Evolutionary conservation across 2,888 invertebrate genomes (phyloP).

Genomic region (Acrobeloides nanus): DNA sequence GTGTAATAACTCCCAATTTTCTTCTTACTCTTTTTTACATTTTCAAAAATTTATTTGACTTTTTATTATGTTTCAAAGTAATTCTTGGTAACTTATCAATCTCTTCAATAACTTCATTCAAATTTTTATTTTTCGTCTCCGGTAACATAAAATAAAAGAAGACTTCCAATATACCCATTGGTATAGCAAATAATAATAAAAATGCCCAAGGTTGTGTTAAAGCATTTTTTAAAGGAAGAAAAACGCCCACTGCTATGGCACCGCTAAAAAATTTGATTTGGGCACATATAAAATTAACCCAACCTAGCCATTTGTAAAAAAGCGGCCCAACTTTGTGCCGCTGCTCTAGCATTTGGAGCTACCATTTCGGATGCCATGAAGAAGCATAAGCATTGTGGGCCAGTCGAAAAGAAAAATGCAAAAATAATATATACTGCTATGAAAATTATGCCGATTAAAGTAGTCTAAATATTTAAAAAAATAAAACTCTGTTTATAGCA

Average conservation of each 20-base stretch:
- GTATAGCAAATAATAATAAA: slow-evolving; percentile 35
- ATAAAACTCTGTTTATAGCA: too few species aligned
- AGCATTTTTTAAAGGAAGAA: slow-evolving; percentile 36
- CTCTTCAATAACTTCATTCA: slow-evolving; percentile 19
- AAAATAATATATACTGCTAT: too few species aligned
- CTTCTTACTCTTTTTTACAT: too few species aligned
- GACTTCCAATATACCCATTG: slow-evolving; percentile 31
- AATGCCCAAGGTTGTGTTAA: slow-evolving; percentile 36
- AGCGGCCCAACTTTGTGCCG: slow-evolving; percentile 42
- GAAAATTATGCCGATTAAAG: too few species aligned
- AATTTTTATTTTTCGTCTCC: slow-evolving; percentile 37
- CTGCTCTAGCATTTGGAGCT: slow-evolving; percentile 36
- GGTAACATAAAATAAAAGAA: slow-evolving; percentile 41
- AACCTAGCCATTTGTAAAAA: slow-evolving; percentile 46
- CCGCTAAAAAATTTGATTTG: too few species aligned
- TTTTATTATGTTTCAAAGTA: too few species aligned
- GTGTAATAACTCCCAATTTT: too few species aligned
- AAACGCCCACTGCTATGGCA: slow-evolving; percentile 32
- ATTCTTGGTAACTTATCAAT: slow-evolving; percentile 10
- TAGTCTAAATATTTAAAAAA: too few species aligned
- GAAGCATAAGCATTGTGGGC: slow-evolving; percentile 43
- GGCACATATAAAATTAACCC: too few species aligned
- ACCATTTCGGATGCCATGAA: slow-evolving; percentile 44
- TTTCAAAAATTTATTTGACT: too few species aligned
- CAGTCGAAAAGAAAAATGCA: slow-evolving; percentile 40